Conservation (phyloP, 2,797 vertebrate species). For the Sarcoramphus papa region DNA sequence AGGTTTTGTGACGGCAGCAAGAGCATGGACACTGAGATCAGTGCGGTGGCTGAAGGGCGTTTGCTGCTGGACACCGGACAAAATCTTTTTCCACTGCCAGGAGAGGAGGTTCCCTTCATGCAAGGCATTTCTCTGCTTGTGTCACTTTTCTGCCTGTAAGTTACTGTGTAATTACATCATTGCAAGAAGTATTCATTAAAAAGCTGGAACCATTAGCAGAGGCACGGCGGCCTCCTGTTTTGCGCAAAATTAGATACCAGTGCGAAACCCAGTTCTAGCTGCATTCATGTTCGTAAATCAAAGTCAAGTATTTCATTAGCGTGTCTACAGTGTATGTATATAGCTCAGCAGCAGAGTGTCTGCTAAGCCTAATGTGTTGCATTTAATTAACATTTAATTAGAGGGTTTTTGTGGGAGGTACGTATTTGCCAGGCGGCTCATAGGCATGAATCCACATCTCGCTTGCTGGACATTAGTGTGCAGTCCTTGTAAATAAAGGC, state of each 20-base stretch:
- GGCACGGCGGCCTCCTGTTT: slow-evolving; percentile 25
- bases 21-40: background rate
- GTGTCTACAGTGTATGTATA: slow-evolving; percentile 48
- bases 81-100: background rate
- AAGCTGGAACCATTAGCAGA: slow-evolving; percentile 30
- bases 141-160: background rate
- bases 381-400: slow-evolving; percentile 66
- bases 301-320: slow-evolving; percentile 63
- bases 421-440: background rate
- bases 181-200: slow-evolving; percentile 31
- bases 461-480: background rate
- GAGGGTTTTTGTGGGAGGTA: slow-evolving; percentile 38
- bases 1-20: background rate
- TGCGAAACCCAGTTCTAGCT: background rate
- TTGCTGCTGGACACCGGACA: background rate
- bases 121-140: background rate
- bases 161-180: slow-evolving; percentile 41
- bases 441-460: background rate
- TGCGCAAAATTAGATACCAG: slow-evolving; percentile 19
- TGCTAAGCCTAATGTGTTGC: slow-evolving; percentile 57
- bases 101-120: background rate
- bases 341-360: slow-evolving; percentile 52
- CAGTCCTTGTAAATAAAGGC: background rate
- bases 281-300: slow-evolving; percentile 53
- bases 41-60: background rate